Conservation (phyloP, 2,797 vertebrate genomes). For the Gobio occitaniae region DNA sequence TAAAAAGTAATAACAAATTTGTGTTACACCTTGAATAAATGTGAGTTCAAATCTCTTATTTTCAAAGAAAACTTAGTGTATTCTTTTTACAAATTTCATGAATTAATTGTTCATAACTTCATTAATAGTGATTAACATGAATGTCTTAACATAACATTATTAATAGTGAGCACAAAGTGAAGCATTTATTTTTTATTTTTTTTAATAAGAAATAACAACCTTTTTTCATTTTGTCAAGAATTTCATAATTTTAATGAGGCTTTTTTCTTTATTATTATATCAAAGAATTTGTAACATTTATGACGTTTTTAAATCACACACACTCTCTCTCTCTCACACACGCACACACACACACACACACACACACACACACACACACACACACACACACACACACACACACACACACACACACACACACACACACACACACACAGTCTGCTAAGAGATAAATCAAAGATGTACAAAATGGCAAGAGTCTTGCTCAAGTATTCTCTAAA, state of each 20-base stretch:
- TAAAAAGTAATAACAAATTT: not conserved
- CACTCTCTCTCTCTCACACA: too few species aligned
- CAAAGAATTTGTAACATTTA: not conserved
- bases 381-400: not conserved
- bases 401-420: not conserved
- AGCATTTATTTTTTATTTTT: too few species aligned
- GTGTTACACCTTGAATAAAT: not conserved
- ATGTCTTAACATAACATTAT: not conserved
- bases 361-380: too few species aligned
- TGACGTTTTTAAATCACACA: not conserved
- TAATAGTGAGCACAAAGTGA: too few species aligned
- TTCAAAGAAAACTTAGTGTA: not conserved
- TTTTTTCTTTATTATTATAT: not conserved
- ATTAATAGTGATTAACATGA: too few species aligned
- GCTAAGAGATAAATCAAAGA: not conserved
- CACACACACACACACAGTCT: too few species aligned
- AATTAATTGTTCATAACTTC: not conserved
- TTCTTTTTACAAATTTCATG: not conserved
- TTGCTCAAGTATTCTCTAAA: slow-evolving; percentile 7
- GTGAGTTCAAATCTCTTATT: not conserved
- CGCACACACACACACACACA: too few species aligned
- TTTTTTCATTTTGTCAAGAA: not conserved
- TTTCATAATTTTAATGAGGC: not conserved
- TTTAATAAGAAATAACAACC: not conserved
- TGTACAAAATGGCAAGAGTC: not conserved